These are phyloP conservation scores for Proterorhinus semilunaris DNA, from an alignment of 2,113 vertebrate species.

Conservation along the genomic window DNA sequence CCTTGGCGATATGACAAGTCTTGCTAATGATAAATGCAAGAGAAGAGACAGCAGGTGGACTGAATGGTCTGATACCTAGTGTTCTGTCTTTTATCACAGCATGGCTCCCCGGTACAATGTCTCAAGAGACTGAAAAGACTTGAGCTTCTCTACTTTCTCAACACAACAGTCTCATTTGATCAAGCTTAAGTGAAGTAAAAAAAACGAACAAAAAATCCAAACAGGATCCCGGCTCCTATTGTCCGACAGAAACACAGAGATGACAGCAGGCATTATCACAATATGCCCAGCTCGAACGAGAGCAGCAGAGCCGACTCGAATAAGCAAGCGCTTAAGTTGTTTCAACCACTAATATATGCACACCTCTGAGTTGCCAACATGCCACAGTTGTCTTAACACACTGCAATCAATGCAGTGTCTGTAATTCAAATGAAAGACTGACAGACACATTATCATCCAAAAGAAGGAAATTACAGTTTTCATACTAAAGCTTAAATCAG, in stretches of 20 bases:
- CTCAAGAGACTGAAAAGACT: conserved; percentile 64
- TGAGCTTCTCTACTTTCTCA: conserved; percentile 49
- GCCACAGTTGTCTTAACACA: conserved; percentile 54
- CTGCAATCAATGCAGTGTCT: conserved; percentile 47
- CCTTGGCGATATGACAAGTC: conserved; percentile 50
- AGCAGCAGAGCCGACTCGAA: conserved; percentile 13
- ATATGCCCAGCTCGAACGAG: conserved; percentile 55
- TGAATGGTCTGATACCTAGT: conserved; percentile 70
- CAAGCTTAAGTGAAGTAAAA: conserved; percentile 59
- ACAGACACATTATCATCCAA: conserved; percentile 33
- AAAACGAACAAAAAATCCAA: conserved; percentile 47
- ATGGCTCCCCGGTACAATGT: conserved; percentile 50
- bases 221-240: conserved; percentile 58
- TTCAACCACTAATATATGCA: conserved; percentile 45
- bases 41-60: conserved; percentile 68
- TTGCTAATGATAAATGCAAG: conserved; percentile 65
- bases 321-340: conserved; percentile 56
- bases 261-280: conserved; percentile 66
- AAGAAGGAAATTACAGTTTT: conserved; percentile 58
- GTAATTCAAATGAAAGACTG: conserved; percentile 62
- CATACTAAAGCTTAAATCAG: conserved; percentile 41
- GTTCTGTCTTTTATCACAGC: conserved; percentile 76
- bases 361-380: conserved; percentile 59
- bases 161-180: conserved; percentile 68
- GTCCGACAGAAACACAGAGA: conserved; percentile 57